Base-by-base conservation (phyloP, 2,797 vertebrate species). In the Valencia hispanica region DNA sequence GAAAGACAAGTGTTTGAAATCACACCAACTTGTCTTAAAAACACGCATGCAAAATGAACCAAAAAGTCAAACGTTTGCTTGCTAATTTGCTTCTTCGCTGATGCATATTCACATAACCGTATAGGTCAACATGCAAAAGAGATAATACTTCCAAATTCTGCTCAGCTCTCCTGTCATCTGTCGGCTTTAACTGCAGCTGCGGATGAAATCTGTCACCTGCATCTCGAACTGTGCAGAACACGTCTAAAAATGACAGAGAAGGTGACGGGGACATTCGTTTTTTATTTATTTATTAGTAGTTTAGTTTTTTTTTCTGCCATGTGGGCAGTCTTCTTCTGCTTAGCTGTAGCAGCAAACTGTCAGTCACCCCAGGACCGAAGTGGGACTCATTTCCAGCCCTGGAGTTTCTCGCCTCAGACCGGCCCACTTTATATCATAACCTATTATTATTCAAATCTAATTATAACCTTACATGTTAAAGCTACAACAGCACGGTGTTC, bases 211-310 rank as follows among this genome's bases (percentile, higher is more conserved):
- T 80, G 77, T 83, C 83, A 57, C 43, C 71, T 78, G 57, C 41
- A 30, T 77, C 78, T 83, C 84, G 75, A 69, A 80, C 77, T 83
- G 73, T 66, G 78, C 20, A 22, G 74, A n/a, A 14, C 80, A 69
- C 78, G 74, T 81, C 80, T 75, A 10, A 53, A 81, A 74, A 82
- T 87, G 88, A 92, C 87, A 86, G 86, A 82, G 57, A 90, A 89
- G 89, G 88, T 92, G 87, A 90, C 73, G 65, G 70, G 74, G 86
- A 82, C 79, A 57, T 76, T 78, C n/a, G 12, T 77, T 81, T 20
- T 59, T 45, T 66, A 66, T 68, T 68, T 43, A 68, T 68, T 68
- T 45, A 45, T 39, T 27, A n/a, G n/a, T 27, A 5, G 2, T 15
- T 36, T 63, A 34, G 20, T 20, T 36, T 18, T 72, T 57, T 48